These are phyloP conservation scores for Otus scops DNA, from an alignment of 2,797 vertebrate species.

Conservation along the genomic window DNA sequence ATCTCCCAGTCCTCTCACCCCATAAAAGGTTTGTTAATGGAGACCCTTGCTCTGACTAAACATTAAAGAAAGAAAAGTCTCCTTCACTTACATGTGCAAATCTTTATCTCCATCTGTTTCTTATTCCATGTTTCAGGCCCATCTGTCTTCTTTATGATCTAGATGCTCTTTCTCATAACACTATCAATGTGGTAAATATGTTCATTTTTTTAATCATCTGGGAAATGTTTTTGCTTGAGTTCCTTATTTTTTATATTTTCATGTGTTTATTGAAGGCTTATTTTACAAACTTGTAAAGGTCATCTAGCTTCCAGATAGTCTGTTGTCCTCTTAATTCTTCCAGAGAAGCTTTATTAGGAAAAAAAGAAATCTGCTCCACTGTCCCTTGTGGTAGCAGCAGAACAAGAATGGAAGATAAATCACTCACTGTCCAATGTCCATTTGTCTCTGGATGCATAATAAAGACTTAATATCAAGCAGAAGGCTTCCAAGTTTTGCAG, in stretches of 20 bases:
- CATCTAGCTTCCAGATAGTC: background rate
- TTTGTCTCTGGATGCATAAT: background rate
- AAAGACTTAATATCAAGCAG: background rate
- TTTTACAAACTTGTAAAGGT: background rate
- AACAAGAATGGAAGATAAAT: background rate
- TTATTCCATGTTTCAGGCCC: background rate
- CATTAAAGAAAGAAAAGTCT: background rate
- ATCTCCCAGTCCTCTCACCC: background rate
- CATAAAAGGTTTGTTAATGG: constrained; percentile 31
- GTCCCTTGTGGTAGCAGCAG: background rate
- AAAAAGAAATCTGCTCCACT: background rate
- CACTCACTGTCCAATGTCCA: background rate
- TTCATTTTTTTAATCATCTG: constrained; percentile 37
- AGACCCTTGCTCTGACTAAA: background rate
- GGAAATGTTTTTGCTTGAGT: background rate
- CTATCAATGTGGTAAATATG: background rate
- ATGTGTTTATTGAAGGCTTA: background rate
- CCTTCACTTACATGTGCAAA: constrained; percentile 2
- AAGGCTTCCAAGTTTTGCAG: background rate
- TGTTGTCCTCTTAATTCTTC: background rate
- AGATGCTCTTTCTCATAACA: background rate
- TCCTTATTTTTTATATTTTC: background rate
- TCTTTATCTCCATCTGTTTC: constrained; percentile 41
- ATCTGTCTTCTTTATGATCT: constrained; percentile 28
- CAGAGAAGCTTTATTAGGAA: background rate